These are phyloP conservation scores for Telmatherina bonti DNA, from an alignment of 2,797 vertebrate genomes.

Conservation along the genomic window DNA sequence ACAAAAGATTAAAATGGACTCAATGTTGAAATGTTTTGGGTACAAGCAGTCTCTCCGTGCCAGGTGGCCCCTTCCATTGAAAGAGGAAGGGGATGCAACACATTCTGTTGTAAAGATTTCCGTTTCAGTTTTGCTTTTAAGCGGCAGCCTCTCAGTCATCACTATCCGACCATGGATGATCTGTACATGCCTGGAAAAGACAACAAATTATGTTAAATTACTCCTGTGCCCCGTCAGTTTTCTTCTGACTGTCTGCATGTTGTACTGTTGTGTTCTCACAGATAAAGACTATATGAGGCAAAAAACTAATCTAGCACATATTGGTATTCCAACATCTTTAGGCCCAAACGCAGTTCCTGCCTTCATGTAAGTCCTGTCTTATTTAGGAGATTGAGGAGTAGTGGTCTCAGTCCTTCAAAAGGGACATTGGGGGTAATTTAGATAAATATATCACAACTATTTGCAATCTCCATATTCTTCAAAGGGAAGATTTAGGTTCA, in stretches of 20 bases:
- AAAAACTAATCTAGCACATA: no score
- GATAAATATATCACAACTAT: no score
- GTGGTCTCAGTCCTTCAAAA: no score
- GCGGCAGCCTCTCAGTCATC: constrained; percentile 36
- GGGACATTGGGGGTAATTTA: neutral
- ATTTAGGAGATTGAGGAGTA: neutral
- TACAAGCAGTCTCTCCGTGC: neutral
- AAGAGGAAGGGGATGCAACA: constrained; percentile 32
- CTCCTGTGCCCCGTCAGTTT: neutral
- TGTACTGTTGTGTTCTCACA: neutral
- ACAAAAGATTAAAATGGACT: neutral
- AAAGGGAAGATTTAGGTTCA: neutral
- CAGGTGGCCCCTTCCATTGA: neutral
- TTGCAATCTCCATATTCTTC: no score
- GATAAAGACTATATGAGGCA: no score
- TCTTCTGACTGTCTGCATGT: neutral
- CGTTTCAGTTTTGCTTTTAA: neutral
- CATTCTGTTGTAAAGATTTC: neutral
- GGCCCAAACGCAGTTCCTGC: neutral
- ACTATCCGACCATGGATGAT: constrained; percentile 66
- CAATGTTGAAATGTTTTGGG: neutral
- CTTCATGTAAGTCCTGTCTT: neutral
- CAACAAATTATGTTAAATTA: constrained; percentile 2
- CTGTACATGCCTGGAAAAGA: constrained; percentile 62
- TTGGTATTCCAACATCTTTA: no score